A percentile compares a stretch with the other conserved stretches of the same genome.
These are phyloP conservation scores for Steinernema carpocapsae DNA, from an alignment of 2,888 invertebrate genomes.

Conservation along the genomic window DNA sequence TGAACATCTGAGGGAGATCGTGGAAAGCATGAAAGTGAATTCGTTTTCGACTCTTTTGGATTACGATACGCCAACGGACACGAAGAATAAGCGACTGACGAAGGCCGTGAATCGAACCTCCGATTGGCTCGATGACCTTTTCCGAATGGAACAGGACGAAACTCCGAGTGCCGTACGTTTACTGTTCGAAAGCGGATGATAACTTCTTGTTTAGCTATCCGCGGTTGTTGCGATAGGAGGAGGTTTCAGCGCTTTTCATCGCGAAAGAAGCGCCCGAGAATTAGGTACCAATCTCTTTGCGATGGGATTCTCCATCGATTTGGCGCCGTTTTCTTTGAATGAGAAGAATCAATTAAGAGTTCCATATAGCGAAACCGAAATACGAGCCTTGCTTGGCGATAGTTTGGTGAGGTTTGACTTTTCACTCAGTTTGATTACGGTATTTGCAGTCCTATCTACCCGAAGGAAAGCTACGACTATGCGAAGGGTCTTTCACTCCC, in stretches of 20 bases:
- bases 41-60: constrained; percentile 35
- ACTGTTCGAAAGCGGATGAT: background rate
- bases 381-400: background rate
- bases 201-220: constrained; percentile 37
- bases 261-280: constrained; percentile 51
- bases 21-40: constrained; percentile 4
- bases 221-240: constrained; percentile 49
- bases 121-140: constrained; percentile 47
- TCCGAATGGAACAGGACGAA: constrained; percentile 40
- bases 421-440: background rate
- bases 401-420: background rate
- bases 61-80: constrained; percentile 37
- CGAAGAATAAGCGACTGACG: constrained; percentile 39
- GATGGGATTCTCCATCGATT: constrained; percentile 41
- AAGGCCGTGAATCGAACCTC: constrained; percentile 53
- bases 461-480: constrained; percentile 39
- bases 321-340: background rate
- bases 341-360: background rate
- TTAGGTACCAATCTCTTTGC: constrained; percentile 41
- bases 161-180: constrained; percentile 24
- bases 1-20: background rate
- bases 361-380: constrained; percentile 13
- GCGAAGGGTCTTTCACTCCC: constrained; percentile 50
- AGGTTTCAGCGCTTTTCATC: constrained; percentile 48
- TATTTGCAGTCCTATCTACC: constrained; percentile 38